phyloP scores from a whole-genome alignment of 2,888 invertebrate genomes.

The Nemurella pictetii region DNA sequence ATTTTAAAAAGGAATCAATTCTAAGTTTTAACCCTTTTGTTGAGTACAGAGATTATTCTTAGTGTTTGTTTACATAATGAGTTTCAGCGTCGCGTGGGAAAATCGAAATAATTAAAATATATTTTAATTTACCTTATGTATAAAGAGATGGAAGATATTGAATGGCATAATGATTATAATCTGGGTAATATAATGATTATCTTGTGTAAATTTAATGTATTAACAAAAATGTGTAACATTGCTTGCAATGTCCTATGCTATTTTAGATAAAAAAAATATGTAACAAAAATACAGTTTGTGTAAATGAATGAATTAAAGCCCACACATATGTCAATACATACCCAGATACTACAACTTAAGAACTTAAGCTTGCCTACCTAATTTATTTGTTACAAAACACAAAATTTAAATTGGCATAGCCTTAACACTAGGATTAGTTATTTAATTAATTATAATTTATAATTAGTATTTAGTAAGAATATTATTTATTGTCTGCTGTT shows the following conservation, averaged over 20 bases:
- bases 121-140: background rate
- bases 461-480: too few relatives aligned
- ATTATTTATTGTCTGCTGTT: too few relatives aligned
- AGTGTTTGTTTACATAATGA: background rate
- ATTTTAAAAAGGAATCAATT: background rate
- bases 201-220: background rate
- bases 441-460: too few relatives aligned
- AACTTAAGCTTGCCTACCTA: too few relatives aligned
- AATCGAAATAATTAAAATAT: background rate
- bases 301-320: too few relatives aligned
- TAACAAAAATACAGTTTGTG: background rate
- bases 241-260: background rate
- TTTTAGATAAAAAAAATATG: background rate
- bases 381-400: too few relatives aligned
- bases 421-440: too few relatives aligned
- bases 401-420: too few relatives aligned
- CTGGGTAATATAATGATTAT: background rate
- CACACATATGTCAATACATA: too few relatives aligned
- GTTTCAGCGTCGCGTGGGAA: background rate
- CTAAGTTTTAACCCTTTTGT: too few relatives aligned
- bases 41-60: background rate
- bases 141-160: background rate
- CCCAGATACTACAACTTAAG: too few relatives aligned
- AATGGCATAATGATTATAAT: background rate
- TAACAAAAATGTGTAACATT: background rate